phyloP scores from a whole-genome alignment of 2,797 vertebrate genomes.

The Lateolabrax maculatus region DNA sequence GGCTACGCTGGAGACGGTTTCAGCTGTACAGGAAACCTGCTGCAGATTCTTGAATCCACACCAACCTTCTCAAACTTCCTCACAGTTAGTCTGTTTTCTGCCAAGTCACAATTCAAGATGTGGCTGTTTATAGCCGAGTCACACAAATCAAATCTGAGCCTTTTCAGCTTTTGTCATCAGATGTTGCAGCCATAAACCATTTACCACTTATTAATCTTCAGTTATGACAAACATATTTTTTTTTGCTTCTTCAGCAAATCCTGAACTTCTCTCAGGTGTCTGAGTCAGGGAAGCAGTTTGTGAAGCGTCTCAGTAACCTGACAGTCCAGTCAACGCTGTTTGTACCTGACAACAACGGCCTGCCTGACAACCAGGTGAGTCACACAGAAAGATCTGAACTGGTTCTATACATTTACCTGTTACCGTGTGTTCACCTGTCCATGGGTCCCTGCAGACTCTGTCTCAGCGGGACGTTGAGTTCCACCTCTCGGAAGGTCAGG shows the following conservation, averaged over 20 bases:
- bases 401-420: too few relatives aligned
- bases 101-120: too few relatives aligned
- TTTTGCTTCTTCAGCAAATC: constrained; percentile 85
- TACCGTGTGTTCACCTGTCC: not conserved
- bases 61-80: constrained; percentile 91
- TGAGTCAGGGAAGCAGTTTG: constrained; percentile 83
- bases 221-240: not conserved
- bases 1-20: constrained; percentile 93
- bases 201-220: not conserved
- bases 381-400: rapidly evolving
- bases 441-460: constrained; percentile 84
- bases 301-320: constrained; percentile 86
- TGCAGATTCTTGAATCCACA: constrained; percentile 90
- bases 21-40: constrained; percentile 91
- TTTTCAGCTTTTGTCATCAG: not conserved
- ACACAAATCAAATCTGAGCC: not conserved
- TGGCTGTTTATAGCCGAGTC: not conserved
- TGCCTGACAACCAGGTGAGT: constrained; percentile 89
- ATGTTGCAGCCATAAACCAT: not conserved
- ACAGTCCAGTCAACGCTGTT: constrained; percentile 89
- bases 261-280: constrained; percentile 88
- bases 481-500: constrained; percentile 86
- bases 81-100: constrained; percentile 85
- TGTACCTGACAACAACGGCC: constrained; percentile 89
- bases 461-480: constrained; percentile 91